phyloP scores from a whole-genome alignment of 2,888 invertebrate genomes.

The Sphaerophoria rueppellii region DNA sequence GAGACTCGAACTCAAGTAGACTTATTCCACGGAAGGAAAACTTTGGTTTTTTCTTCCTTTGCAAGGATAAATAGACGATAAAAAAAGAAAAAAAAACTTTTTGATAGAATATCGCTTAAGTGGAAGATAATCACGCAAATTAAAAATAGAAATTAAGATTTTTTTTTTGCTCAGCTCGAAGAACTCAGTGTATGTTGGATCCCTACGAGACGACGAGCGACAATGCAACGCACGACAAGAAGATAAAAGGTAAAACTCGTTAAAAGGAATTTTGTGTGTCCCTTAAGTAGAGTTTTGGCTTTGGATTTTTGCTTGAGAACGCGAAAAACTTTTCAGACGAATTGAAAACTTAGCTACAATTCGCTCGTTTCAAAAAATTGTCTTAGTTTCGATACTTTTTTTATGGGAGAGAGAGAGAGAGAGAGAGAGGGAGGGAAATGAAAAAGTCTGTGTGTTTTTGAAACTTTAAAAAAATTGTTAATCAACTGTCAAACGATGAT shows the following conservation, averaged over 20 bases:
- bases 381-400: neutral
- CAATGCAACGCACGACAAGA: neutral
- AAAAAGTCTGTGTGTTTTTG: conserved; percentile 2
- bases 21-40: conserved; percentile 41
- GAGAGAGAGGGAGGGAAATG: no score
- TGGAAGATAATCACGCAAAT: conserved; percentile 80
- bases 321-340: conserved; percentile 58
- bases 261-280: conserved; percentile 50
- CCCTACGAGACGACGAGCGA: neutral
- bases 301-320: neutral
- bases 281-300: conserved; percentile 16
- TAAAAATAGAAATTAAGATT: conserved; percentile 74
- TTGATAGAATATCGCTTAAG: conserved; percentile 74
- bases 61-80: neutral
- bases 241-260: conserved; percentile 51
- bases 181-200: neutral
- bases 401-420: no score
- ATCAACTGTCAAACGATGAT: conserved; percentile 68
- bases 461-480: conserved; percentile 61
- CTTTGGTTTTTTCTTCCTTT: conserved; percentile 18
- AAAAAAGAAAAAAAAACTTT: neutral
- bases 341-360: conserved; percentile 43
- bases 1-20: conserved; percentile 35
- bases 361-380: neutral
- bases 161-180: conserved; percentile 2